Base-by-base conservation (phyloP, 2,113 vertebrate genomes). In the Crypturellus undulatus region DNA sequence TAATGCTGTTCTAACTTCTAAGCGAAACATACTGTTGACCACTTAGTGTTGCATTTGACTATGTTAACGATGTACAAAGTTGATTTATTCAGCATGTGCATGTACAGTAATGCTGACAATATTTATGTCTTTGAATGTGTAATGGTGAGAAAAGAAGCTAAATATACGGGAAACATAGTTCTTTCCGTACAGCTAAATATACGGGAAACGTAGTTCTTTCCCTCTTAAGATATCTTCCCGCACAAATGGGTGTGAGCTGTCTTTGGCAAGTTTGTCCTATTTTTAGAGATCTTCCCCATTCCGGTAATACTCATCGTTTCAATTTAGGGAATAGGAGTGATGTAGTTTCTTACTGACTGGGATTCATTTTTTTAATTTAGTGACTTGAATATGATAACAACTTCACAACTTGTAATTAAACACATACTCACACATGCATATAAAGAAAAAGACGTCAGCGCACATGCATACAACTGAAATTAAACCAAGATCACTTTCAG, bases 351-450 rank as follows among this genome's bases (percentile, higher is more conserved):
- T 88, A 60, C 9, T 67, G 63, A 89, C 59, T 71, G 88, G 49
- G 36, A 88, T 70, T 77, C 30, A 73, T 88, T 93, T 88, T 52
- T 87, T 88, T 15, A 87, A 88, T 91, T 95, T 94, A 93, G 22
- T 86, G 67, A 88, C 79, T 88, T 68, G 62, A 79, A 73, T 79
- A 96, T 67, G 93, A 95, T 93, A 96, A 97, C 94, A 93, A 94
- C 88, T 96, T 96, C 90, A 87, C 95, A 94, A 96, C 88, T 94
- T 96, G 94, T 96, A 95, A 95, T 95, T 92, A 94, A 93, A 91
- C 52, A 34, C 78, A 77, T 45, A 59, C 34, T 87, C 49, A 30
- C 51, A 51, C 38, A 84, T 30, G 52, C 30, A 21, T 72, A 32
- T 71, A 52, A 69, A 90, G 85, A 84, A 90, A 81, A 58, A 89